Conservation (phyloP, 2,113 vertebrate genomes). For the Hemiscyllium ocellatum region DNA sequence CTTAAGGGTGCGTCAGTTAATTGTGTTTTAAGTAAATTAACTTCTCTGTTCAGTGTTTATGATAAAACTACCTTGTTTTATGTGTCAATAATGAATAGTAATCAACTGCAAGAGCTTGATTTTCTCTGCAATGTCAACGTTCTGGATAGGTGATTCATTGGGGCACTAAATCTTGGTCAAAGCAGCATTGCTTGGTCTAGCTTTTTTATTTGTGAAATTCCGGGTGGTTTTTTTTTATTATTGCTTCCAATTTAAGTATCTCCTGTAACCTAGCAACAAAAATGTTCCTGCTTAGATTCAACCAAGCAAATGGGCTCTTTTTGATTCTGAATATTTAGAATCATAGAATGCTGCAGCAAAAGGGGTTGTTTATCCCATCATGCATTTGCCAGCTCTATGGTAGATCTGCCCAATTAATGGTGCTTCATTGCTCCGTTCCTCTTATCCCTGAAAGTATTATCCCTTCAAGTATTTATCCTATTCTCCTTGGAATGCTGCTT, state of each 20-base stretch:
- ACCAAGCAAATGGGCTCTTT: background rate
- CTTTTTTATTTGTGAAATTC: background rate
- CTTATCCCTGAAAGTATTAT: background rate
- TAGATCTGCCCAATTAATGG: background rate
- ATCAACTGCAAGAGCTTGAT: background rate
- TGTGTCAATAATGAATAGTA: background rate
- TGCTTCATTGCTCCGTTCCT: background rate
- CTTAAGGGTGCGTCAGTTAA: background rate
- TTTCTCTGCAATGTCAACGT: background rate
- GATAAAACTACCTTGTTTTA: background rate
- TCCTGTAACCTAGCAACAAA: background rate
- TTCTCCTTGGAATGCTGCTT: background rate
- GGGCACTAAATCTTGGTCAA: background rate
- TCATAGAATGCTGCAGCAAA: too few relatives aligned
- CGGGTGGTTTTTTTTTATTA: background rate
- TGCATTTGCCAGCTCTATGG: background rate
- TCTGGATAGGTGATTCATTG: background rate
- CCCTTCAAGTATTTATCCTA: background rate
- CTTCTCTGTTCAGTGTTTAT: background rate
- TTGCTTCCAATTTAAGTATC: background rate
- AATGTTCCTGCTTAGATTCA: background rate
- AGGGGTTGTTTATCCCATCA: background rate
- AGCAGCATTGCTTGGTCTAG: too few relatives aligned
- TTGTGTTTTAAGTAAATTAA: background rate
- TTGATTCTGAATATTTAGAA: background rate